A percentile compares a stretch with the other conserved stretches of the same genome.
phyloP scores from a whole-genome alignment of 1,140 invertebrate genomes.

The Caenorhabditis briggsae region DNA sequence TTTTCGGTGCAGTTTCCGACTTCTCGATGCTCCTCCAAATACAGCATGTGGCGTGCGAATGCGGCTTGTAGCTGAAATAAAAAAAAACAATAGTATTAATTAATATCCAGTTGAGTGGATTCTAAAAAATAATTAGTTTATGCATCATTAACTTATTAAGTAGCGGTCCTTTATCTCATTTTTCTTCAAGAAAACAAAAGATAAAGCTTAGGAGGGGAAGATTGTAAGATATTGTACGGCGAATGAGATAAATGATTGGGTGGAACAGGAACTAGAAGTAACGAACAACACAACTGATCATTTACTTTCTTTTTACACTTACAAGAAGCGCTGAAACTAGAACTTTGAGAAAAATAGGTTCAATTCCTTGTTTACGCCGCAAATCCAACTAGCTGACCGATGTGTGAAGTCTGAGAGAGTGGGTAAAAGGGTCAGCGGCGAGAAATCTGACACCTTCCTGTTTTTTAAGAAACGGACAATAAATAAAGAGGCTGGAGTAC shows the following conservation, averaged over 20 bases:
- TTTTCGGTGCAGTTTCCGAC: constrained; percentile 73
- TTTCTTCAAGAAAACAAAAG: neutral
- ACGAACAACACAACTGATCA: constrained; percentile 22
- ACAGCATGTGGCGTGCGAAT: constrained; percentile 77
- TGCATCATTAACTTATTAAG: constrained; percentile 31
- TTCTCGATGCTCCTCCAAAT: constrained; percentile 77
- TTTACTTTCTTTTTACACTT: neutral
- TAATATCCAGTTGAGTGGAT: constrained; percentile 6
- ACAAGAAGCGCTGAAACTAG: neutral
- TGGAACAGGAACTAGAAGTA: constrained; percentile 26
- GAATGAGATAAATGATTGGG: neutral
- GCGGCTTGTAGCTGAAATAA: constrained; percentile 77
- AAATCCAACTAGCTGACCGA: neutral
- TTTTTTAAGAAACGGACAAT: constrained; percentile 11
- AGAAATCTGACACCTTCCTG: constrained; percentile 31
- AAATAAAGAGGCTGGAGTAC: neutral
- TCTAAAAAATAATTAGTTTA: constrained; percentile 22
- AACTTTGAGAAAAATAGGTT: neutral
- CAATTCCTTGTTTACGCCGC: too few species aligned
- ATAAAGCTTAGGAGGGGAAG: too few species aligned
- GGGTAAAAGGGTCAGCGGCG: constrained; percentile 1
- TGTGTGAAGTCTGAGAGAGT: neutral
- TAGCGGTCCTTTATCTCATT: neutral
- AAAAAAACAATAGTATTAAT: constrained; percentile 53
- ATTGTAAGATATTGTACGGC: neutral